A percentile compares a stretch with the other conserved stretches of the same genome.
Evolutionary conservation across 2,888 invertebrate genomes (phyloP).

Genomic region (Eupelmus urozonus): DNA sequence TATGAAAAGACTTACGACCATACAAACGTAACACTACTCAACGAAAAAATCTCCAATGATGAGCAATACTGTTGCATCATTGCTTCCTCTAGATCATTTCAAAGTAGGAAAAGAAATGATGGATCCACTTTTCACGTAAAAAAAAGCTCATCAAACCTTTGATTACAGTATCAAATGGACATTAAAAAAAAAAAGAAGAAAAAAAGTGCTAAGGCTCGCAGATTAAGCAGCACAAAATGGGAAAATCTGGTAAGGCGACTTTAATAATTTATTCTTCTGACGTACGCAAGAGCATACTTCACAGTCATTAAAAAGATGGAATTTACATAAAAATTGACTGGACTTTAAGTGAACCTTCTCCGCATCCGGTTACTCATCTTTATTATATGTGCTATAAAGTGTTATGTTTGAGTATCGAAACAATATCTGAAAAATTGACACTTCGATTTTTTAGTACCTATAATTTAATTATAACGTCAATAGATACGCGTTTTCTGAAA

Average conservation of each 20-base stretch:
- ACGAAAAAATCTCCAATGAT: no score
- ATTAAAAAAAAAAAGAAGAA: constrained; percentile 2
- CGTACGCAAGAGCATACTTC: constrained; percentile 15
- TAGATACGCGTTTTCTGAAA: no score
- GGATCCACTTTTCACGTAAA: no score
- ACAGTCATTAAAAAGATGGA: constrained; percentile 15
- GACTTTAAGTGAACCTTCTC: constrained; percentile 11
- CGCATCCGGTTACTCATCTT: not conserved
- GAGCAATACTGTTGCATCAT: no score
- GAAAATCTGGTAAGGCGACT: constrained; percentile 46
- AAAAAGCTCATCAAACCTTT: no score
- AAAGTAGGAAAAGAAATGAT: no score
- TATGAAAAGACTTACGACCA: no score
- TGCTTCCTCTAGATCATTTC: no score
- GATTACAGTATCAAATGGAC: not conserved
- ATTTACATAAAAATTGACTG: constrained; percentile 47
- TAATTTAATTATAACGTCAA: no score
- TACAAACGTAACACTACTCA: no score
- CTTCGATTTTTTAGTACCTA: no score
- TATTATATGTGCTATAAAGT: constrained; percentile 12
- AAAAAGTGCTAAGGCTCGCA: constrained; percentile 22
- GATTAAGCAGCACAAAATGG: constrained; percentile 9
- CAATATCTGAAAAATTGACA: not conserved
- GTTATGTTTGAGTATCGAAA: not conserved
- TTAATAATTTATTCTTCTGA: constrained; percentile 49